phyloP scores from a whole-genome alignment of 2,113 vertebrate genomes.

The Plestiodon gilberti region DNA sequence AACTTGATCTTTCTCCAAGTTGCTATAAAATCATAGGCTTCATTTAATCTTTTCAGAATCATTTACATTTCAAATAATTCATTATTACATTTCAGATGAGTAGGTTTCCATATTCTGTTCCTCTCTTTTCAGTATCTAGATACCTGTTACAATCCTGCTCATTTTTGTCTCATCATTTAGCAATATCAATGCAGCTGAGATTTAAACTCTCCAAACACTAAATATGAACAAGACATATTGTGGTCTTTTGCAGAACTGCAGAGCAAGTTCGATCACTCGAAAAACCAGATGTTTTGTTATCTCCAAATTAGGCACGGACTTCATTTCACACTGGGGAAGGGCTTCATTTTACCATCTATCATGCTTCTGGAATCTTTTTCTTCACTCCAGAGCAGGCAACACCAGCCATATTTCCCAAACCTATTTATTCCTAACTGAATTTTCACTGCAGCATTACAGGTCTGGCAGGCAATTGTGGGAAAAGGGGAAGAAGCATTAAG shows the following conservation, averaged over 20 bases:
- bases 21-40: conserved; percentile 37
- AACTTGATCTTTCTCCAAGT: conserved; percentile 34
- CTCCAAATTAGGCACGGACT: conserved; percentile 67
- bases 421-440: conserved; percentile 50
- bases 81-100: conserved; percentile 17
- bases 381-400: conserved; percentile 52
- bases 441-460: conserved; percentile 45
- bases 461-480: conserved; percentile 55
- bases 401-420: conserved; percentile 52
- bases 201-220: conserved; percentile 61
- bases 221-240: conserved; percentile 57
- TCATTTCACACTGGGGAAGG: conserved; percentile 54
- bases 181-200: conserved; percentile 48
- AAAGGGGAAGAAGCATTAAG: conserved; percentile 39
- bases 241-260: conserved; percentile 58
- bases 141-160: conserved; percentile 59
- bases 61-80: conserved; percentile 50
- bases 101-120: conserved; percentile 43
- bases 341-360: conserved; percentile 71
- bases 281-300: conserved; percentile 68
- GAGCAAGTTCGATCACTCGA: conserved; percentile 55
- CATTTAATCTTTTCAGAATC: conserved; percentile 13
- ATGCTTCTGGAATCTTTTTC: conserved; percentile 62
- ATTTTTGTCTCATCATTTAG: conserved; percentile 52
- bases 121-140: conserved; percentile 41